Conservation (phyloP, 2,797 vertebrate species). For the Eurystomus glaucurus region DNA sequence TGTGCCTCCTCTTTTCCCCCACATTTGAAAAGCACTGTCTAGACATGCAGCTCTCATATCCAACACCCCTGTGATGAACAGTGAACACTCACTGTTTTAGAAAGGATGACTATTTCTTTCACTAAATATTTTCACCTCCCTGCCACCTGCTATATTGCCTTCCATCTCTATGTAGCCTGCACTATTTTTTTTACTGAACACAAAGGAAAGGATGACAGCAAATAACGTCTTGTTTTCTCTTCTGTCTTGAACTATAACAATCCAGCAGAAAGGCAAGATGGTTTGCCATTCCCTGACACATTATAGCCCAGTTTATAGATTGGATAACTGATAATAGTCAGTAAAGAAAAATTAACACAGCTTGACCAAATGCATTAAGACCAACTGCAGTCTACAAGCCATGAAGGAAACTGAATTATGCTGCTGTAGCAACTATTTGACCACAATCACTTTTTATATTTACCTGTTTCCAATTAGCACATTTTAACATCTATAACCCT, state of each 20-base stretch:
- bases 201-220: background rate
- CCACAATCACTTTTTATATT: background rate
- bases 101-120: background rate
- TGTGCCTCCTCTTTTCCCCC: fast-evolving
- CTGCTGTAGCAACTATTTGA: background rate
- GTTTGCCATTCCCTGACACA: background rate
- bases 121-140: background rate
- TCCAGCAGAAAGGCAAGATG: background rate
- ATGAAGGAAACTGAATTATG: background rate
- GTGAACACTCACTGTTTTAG: background rate
- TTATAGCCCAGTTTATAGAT: background rate
- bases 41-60: background rate
- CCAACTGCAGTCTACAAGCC: background rate
- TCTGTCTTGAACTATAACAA: background rate
- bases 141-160: background rate
- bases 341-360: background rate
- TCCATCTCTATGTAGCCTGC: background rate
- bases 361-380: background rate
- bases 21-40: background rate
- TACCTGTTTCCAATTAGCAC: background rate
- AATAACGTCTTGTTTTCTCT: background rate
- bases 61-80: background rate
- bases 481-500: background rate
- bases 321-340: background rate
- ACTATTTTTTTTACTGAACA: background rate